Base-by-base conservation (phyloP, 37 sponge, comb jelly and placozoan species). In the Ianthella basta region DNA sequence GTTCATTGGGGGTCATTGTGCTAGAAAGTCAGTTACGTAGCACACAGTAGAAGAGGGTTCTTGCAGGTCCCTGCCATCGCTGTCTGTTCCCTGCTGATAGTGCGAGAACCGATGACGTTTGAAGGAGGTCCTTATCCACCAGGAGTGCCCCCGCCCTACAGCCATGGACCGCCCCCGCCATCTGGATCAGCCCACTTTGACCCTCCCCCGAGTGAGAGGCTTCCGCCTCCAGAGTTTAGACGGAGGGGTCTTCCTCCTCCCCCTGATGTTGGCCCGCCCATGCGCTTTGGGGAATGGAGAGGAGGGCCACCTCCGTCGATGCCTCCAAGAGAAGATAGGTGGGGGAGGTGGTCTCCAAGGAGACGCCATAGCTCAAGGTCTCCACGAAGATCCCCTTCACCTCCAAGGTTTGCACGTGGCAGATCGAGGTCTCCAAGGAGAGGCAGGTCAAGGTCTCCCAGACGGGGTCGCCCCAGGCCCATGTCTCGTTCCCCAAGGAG, bases 271-370 rank as follows among this genome's bases (percentile, higher is more conserved):
- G 78, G 78, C 35, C 78, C 78, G 6, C 78, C 78, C 37, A 36
- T 16, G 14, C 33, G 78, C 23, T 75, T 41, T 41, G 78, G 78
- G 78, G 78, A 75, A 23, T 75, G 78, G 78, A 0, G 37, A 19
- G 50, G 50, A 44, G 50, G 50, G 50, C 50, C 50, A 44, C 50
- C 50, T 10, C 50, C 50, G 50, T 3, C 6, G 3, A 10, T 44
- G 12, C 78, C 78, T 21, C 78, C 78, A 20, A 19, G 37, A 53
- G 78, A 75, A 8, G 50, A 44, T 38, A 8, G 78, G 54, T 50
- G 78, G 54, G 78, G 78, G 15, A 75, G 78, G 25, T 75, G 78
- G 78, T 75, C 78, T 25, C 78, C 78, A 75, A 1, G 78, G 78
- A 40, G 78, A 75, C 54, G 50, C 50, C 50, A 23, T 75, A 40